Base-by-base conservation (phyloP, 2,888 invertebrate genomes). In the Agriotes lineatus region DNA sequence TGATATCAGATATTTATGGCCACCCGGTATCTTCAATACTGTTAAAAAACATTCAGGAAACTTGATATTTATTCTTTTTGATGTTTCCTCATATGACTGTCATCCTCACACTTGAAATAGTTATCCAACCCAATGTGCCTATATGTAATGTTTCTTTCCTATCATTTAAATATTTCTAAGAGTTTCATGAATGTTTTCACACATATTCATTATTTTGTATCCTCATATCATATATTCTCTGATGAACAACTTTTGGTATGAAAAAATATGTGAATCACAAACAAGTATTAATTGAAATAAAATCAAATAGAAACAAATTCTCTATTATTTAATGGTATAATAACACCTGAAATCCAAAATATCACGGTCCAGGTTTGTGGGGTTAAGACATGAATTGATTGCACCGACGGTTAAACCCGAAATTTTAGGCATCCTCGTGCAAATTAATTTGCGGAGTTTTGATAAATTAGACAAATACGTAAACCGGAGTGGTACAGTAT, bases 91-190 rank as follows among this genome's bases (percentile, higher is more conserved):
- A 12, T 10, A 22, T 22, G 2, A 48, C 22, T 35, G 18, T 35
- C 45, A 33, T 60, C 22, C 33, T 60, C 44, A 33, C 59, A 48
- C 45, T 48, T 45, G 33, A 60, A 35, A 61, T 50, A 61, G 35
- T 14, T 50, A 25, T 50, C 37, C 61, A 61, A 61, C 35, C 61
- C 50, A 37, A 52, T 50, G 61, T 61, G 61, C 61, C 61, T 61
- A 61, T 16, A 48, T 48, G 35, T 48, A 60, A 60, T 20, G 20
- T 50, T 61, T 39, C 61, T 61, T 61, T 61, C 61, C 52, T 61
- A 35, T 50, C 52, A 39, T 52, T 50, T 45, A 44, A 60, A 35
- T 50, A 33, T 61, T 52, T 61, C 61, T 61, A 52, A 37, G 18
- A 61, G 25, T 33, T 61, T 61, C 48, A 42, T 61, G 61, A 61